phyloP scores from a whole-genome alignment of 2,797 vertebrate species.

The Eospalax fontanierii region DNA sequence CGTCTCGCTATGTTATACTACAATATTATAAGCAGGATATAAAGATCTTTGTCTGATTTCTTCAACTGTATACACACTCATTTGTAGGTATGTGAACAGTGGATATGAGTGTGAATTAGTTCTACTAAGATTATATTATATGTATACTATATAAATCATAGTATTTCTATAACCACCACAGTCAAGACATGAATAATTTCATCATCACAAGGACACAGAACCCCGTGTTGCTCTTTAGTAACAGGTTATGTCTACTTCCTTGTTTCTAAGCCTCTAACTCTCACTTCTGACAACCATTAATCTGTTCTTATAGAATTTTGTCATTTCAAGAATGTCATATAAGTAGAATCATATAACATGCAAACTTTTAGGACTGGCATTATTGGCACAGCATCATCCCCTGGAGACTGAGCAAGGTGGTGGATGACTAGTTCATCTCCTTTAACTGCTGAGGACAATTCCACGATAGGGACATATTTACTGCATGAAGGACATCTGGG shows the following conservation, averaged over 20 bases:
- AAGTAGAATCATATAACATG: neutral
- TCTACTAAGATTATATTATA: neutral
- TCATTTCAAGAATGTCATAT: neutral
- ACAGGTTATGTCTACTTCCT: too few species aligned
- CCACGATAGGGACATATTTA: neutral
- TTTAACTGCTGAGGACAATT: neutral
- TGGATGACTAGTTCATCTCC: neutral
- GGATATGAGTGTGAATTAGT: neutral
- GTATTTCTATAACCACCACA: neutral
- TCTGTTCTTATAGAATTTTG: neutral
- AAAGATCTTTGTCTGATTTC: neutral
- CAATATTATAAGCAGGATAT: neutral
- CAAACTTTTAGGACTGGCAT: neutral
- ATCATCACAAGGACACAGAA: neutral
- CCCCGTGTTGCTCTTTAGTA: accelerated
- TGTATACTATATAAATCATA: neutral
- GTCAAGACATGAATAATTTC: neutral
- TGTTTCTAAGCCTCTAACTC: too few species aligned
- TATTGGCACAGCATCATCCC: neutral
- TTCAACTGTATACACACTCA: neutral
- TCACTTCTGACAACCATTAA: neutral
- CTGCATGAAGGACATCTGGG: slow-evolving; percentile 2
- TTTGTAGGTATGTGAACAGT: neutral
- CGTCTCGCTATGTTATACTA: neutral
- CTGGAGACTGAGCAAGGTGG: neutral